Evolutionary conservation across 2,797 vertebrate species (phyloP).

Genomic region (Ctenosaura bakeri): DNA sequence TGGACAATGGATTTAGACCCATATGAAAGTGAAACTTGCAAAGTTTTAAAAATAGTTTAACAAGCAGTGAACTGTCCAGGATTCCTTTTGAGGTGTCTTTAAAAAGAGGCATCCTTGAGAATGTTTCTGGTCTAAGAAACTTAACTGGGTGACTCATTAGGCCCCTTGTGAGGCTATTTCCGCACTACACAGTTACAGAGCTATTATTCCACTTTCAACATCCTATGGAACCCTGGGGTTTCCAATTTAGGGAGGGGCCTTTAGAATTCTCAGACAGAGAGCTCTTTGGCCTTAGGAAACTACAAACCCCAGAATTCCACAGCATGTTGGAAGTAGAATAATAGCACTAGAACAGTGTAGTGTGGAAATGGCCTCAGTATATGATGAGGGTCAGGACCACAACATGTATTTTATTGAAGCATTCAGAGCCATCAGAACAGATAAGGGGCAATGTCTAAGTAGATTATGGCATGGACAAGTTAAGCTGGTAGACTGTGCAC

Average conservation of each 20-base stretch:
- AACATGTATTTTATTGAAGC: not conserved
- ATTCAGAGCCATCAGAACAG: not conserved
- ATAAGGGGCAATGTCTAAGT: not conserved
- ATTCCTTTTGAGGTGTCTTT: not conserved
- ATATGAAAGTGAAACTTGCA: not conserved
- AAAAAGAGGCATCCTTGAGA: not conserved
- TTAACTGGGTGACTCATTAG: not conserved
- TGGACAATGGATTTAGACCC: not conserved
- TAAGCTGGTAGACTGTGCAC: not conserved
- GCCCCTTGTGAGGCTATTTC: too few species aligned
- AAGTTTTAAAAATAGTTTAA: too few species aligned
- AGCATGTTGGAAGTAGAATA: too few species aligned
- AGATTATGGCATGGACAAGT: too few species aligned
- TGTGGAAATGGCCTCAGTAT: not conserved
- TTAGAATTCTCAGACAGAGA: too few species aligned
- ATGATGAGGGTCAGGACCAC: not conserved
- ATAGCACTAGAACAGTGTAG: too few species aligned
- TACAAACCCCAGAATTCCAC: too few species aligned
- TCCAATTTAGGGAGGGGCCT: too few species aligned
- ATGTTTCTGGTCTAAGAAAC: not conserved
- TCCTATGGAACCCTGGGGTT: too few species aligned
- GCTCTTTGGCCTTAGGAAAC: too few species aligned
- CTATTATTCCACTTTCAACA: too few species aligned
- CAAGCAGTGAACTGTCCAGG: not conserved
- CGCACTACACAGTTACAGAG: too few species aligned